A percentile compares a stretch with the other conserved stretches of the same genome.
phyloP scores from a whole-genome alignment of 2,113 vertebrate genomes.

The Caloenas nicobarica region DNA sequence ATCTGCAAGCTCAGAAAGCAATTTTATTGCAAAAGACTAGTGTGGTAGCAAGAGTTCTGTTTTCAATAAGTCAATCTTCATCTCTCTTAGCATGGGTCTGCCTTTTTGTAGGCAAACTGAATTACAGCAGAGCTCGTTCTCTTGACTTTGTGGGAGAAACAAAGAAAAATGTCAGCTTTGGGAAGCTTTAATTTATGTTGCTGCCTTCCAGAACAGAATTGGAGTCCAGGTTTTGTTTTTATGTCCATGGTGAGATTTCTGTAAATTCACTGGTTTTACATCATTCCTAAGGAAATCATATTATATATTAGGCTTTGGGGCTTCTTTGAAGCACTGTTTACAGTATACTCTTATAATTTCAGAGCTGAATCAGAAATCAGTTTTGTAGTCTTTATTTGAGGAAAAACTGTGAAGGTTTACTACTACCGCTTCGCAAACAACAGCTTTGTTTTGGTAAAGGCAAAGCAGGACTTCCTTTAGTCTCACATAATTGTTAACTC shows the following conservation, averaged over 20 bases:
- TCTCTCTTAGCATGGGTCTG: not conserved
- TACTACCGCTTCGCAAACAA: not conserved
- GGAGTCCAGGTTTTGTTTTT: not conserved
- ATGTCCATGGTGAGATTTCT: not conserved
- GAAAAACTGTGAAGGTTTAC: not conserved
- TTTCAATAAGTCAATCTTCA: not conserved
- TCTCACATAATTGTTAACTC: not conserved
- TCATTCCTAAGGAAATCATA: not conserved
- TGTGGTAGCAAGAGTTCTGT: not conserved
- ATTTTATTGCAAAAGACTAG: not conserved
- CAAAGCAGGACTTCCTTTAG: not conserved
- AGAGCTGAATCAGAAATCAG: not conserved
- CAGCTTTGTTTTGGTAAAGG: not conserved
- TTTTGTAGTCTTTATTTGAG: not conserved
- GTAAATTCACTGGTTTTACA: not conserved
- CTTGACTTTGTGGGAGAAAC: not conserved
- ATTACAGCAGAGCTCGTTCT: not conserved
- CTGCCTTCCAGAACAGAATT: not conserved
- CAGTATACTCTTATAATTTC: not conserved
- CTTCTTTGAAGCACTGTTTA: not conserved
- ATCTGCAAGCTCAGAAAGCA: not conserved
- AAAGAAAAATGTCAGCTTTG: not conserved
- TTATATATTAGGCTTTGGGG: not conserved
- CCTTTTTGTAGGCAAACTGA: not conserved
- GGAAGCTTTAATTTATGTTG: not conserved